Conservation (phyloP, 1,140 invertebrate genomes). For the Magallana gigas region DNA sequence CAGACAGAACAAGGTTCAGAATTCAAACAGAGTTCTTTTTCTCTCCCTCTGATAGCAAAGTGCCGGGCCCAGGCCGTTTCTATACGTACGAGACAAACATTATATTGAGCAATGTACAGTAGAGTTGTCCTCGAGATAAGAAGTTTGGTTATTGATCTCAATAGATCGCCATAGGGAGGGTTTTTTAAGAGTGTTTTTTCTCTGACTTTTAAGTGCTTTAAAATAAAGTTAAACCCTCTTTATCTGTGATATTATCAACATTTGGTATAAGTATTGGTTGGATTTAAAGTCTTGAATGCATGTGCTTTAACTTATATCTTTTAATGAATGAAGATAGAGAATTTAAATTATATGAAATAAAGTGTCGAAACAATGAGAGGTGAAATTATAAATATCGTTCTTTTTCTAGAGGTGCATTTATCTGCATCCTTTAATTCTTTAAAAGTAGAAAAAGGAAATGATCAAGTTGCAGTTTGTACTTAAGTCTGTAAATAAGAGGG, state of each 20-base stretch:
- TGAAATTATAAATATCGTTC: not conserved
- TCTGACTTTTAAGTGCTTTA: constrained; percentile 23
- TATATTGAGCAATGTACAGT: constrained; percentile 13
- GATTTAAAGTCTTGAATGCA: not conserved
- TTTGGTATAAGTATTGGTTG: constrained; percentile 6
- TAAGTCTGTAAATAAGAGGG: not conserved
- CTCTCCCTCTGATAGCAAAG: not conserved
- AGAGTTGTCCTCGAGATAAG: constrained; percentile 1
- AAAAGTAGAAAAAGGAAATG: not conserved
- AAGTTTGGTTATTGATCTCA: constrained; percentile 23
- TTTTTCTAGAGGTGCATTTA: not conserved
- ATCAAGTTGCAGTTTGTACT: not conserved
- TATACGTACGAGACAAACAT: constrained; percentile 19
- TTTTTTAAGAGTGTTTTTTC: constrained; percentile 12
- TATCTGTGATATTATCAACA: constrained; percentile 15
- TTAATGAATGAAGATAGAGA: not conserved
- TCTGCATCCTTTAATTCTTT: not conserved
- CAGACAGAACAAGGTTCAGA: constrained; percentile 3
- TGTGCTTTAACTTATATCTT: not conserved
- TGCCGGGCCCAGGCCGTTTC: not conserved
- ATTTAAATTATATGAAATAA: not conserved
- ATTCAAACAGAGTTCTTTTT: not conserved
- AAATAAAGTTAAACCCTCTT: constrained; percentile 32
- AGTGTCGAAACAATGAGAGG: not conserved
- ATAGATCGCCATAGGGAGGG: constrained; percentile 3